Evolutionary conservation across 2,888 invertebrate species (phyloP).

Genomic region (Scelioninae gen. 1): DNA sequence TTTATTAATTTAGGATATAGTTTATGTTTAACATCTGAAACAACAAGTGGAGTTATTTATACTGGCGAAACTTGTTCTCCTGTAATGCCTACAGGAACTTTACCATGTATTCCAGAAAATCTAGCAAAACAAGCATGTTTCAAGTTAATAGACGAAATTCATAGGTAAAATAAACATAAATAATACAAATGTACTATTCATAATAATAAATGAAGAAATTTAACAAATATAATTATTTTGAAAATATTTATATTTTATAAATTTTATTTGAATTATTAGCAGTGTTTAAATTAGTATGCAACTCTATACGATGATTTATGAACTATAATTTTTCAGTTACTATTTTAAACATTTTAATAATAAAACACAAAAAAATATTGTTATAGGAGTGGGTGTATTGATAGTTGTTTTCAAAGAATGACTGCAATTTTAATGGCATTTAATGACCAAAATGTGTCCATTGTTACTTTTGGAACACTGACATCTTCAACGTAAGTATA

Average conservation of each 20-base stretch:
- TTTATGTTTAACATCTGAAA: conserved; percentile 95
- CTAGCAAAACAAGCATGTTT: conserved; percentile 93
- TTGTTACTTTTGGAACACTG: neutral
- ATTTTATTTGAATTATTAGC: too few relatives aligned
- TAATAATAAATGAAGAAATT: too few relatives aligned
- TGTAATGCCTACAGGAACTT: conserved; percentile 78
- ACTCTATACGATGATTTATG: too few relatives aligned
- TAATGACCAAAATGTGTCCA: neutral
- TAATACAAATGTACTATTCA: too few relatives aligned
- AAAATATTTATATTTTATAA: too few relatives aligned
- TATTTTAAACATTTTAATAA: too few relatives aligned
- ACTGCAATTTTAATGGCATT: neutral
- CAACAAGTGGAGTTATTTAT: conserved; percentile 91
- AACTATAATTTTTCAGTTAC: too few relatives aligned
- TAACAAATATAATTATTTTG: too few relatives aligned
- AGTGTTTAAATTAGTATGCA: too few relatives aligned
- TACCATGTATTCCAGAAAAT: conserved; percentile 94
- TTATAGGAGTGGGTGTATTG: conserved; percentile 92
- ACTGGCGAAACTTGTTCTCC: conserved; percentile 83
- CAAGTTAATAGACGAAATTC: conserved; percentile 94
- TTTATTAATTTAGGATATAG: conserved; percentile 89
- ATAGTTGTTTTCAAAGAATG: neutral
- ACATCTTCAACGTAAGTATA: neutral
- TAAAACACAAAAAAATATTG: conserved; percentile 12
- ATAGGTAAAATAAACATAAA: conserved; percentile 84